Evolutionary conservation across 1,140 invertebrate species (phyloP).

Genomic region (Diabrotica undecimpunctata): DNA sequence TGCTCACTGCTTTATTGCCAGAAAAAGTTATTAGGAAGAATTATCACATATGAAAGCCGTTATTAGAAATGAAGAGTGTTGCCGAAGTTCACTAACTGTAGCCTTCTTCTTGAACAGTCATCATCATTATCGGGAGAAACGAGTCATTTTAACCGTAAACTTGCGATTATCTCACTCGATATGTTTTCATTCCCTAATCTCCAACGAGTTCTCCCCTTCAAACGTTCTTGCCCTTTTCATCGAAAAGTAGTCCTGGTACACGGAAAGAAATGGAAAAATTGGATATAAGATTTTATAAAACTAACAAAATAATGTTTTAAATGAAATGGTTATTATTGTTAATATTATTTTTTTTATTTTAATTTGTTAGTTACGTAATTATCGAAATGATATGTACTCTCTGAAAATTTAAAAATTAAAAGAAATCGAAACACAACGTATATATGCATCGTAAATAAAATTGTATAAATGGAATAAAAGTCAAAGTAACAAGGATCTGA

Average conservation of each 20-base stretch:
- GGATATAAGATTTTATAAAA: no score
- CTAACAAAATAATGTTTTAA: no score
- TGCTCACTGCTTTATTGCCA: not conserved
- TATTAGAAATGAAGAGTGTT: not conserved
- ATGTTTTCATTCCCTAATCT: slow-evolving; percentile 40
- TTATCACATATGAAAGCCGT: slow-evolving; percentile 3
- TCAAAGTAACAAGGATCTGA: no score
- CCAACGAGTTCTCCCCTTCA: not conserved
- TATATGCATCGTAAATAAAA: no score
- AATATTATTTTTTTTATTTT: no score
- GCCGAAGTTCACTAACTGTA: slow-evolving; percentile 11
- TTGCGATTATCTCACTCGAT: slow-evolving; percentile 40
- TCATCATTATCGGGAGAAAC: slow-evolving; percentile 33
- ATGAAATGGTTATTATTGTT: no score
- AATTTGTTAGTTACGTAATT: no score
- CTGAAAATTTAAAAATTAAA: no score
- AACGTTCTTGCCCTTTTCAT: not conserved
- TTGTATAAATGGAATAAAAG: no score
- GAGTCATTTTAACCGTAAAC: slow-evolving; percentile 33
- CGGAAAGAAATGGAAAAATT: not conserved
- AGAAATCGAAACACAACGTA: no score
- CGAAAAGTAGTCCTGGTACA: not conserved
- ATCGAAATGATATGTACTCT: no score
- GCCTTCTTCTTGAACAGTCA: slow-evolving; percentile 24
- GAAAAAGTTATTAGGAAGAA: slow-evolving; percentile 2